Evolutionary conservation across 2,113 vertebrate species (phyloP).

Genomic region (Eira barbara): DNA sequence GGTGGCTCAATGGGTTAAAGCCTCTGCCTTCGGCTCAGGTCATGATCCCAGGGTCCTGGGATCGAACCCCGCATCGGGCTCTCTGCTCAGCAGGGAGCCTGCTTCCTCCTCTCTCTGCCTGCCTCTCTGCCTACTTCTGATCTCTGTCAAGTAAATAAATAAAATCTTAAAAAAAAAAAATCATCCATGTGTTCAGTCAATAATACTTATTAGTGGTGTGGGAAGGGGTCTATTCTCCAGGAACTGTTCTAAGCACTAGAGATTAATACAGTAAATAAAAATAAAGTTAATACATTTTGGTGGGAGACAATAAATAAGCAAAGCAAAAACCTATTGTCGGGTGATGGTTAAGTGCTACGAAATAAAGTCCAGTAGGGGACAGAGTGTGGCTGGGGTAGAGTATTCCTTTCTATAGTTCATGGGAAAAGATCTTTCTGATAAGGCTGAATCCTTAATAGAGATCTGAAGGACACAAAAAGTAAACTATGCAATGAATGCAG

Average conservation of each 20-base stretch:
- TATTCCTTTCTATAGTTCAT: background rate
- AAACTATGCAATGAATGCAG: background rate
- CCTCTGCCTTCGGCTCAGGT: too few relatives aligned
- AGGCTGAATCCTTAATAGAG: background rate
- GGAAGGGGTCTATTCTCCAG: background rate
- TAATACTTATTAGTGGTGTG: background rate
- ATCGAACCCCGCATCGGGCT: too few relatives aligned
- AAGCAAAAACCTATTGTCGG: background rate
- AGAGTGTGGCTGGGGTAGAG: background rate
- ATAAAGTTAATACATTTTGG: background rate
- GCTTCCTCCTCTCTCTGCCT: too few relatives aligned
- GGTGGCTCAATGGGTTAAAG: too few relatives aligned
- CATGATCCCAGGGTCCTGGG: too few relatives aligned
- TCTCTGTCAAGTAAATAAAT: too few relatives aligned
- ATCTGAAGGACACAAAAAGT: background rate
- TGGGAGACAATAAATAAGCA: background rate
- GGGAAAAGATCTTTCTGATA: background rate
- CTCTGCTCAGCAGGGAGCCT: too few relatives aligned
- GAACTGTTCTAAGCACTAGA: background rate
- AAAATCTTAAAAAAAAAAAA: too few relatives aligned
- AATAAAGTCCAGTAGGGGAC: background rate
- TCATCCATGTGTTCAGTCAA: background rate
- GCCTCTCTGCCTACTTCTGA: too few relatives aligned
- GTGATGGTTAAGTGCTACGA: background rate
- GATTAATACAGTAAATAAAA: slow-evolving; percentile 24